phyloP scores from a whole-genome alignment of 2,113 vertebrate genomes.

The Romanogobio albipinnatus region DNA sequence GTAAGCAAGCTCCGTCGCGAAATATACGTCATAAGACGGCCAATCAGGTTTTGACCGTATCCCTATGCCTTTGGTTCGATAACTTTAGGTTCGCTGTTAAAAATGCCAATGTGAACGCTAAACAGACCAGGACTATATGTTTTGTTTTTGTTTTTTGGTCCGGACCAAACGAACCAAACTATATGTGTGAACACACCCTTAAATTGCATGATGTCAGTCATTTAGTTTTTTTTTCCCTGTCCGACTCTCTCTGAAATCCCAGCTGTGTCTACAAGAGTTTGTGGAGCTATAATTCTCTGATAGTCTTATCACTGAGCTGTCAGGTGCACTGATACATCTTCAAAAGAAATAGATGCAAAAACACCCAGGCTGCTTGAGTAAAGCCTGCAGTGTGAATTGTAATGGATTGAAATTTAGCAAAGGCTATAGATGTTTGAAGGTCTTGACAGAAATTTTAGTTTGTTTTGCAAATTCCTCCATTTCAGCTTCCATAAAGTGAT shows the following conservation, averaged over 20 bases:
- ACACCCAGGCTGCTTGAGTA: background rate
- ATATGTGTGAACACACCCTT: too few species aligned
- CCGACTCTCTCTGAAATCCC: background rate
- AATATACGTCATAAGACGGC: too few species aligned
- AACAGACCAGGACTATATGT: too few species aligned
- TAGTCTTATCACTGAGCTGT: background rate
- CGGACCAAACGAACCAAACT: too few species aligned
- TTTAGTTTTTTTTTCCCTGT: too few species aligned
- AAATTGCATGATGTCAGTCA: too few species aligned
- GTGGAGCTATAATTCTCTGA: background rate
- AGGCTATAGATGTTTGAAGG: background rate
- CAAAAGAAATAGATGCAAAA: background rate
- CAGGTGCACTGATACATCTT: background rate
- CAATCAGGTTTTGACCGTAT: too few species aligned
- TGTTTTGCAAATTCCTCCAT: background rate
- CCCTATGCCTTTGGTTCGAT: too few species aligned
- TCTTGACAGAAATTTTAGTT: background rate
- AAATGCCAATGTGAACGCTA: too few species aligned
- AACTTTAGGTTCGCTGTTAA: too few species aligned
- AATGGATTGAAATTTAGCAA: background rate
- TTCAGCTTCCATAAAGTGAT: background rate
- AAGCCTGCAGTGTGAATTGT: background rate
- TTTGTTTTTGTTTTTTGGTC: too few species aligned
- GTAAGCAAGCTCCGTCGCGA: too few species aligned
- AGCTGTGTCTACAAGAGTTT: background rate